Conservation (phyloP, 1,140 invertebrate species). For the Eupristina koningsbergeri region DNA sequence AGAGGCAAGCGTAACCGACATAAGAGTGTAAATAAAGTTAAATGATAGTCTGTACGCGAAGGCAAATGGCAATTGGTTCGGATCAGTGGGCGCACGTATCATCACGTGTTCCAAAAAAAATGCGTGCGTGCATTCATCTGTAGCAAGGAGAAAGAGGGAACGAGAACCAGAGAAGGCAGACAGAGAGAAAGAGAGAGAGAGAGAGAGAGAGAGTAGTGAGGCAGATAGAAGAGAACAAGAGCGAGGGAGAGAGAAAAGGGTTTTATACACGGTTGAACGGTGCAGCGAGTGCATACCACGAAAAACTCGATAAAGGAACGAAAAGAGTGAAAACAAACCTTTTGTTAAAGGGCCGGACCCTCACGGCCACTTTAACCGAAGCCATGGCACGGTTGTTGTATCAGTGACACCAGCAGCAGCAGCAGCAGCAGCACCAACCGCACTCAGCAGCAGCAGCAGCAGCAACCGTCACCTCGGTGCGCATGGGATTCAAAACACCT, state of each 20-base stretch:
- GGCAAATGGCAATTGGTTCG: not conserved
- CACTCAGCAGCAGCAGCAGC: not conserved
- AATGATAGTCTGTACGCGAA: not conserved
- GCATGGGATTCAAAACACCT: conserved; percentile 27
- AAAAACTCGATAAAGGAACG: not conserved
- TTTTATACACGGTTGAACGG: not conserved
- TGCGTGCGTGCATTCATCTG: not conserved
- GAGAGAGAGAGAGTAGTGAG: no score
- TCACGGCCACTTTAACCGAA: conserved; percentile 86
- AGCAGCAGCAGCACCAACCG: not conserved
- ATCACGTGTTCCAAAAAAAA: conserved; percentile 26
- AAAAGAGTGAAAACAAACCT: conserved; percentile 72
- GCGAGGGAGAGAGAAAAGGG: not conserved
- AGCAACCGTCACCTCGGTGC: not conserved
- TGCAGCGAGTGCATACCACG: not conserved
- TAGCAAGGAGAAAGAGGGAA: not conserved
- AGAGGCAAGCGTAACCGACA: not conserved
- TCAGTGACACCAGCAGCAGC: conserved; percentile 31
- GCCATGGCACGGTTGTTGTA: no score
- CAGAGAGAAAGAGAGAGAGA: not conserved
- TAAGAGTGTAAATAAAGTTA: not conserved
- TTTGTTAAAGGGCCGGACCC: conserved; percentile 87
- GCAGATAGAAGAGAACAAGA: no score
- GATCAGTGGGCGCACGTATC: not conserved
- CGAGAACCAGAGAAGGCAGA: not conserved